Conservation (phyloP, 2,797 vertebrate genomes). For the Chloroceryle amazona region DNA sequence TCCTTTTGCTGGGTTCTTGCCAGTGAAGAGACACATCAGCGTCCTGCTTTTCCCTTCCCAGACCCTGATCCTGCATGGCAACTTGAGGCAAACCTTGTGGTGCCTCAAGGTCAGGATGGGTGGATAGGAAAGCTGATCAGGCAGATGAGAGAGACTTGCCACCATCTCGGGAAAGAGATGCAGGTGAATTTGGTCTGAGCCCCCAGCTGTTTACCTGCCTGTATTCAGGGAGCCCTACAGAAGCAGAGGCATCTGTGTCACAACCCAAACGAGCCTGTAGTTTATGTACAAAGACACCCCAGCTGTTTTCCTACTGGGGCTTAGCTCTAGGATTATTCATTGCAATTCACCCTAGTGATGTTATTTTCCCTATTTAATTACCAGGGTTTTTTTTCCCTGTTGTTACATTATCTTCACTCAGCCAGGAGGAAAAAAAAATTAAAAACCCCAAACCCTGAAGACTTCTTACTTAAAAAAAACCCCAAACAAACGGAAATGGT, state of each 20-base stretch:
- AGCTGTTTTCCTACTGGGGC: slow-evolving; percentile 52
- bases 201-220: neutral
- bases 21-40: neutral
- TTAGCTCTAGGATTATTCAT: slow-evolving; percentile 18
- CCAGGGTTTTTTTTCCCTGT: neutral
- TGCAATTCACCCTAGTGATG: slow-evolving; percentile 3
- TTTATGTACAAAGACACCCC: slow-evolving; percentile 23
- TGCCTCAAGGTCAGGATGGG: neutral
- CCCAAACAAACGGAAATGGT: neutral
- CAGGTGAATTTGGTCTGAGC: neutral
- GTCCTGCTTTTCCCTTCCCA: neutral
- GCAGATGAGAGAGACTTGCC: neutral
- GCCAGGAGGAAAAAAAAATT: neutral
- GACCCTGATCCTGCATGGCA: neutral
- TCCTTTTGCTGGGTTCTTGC: neutral
- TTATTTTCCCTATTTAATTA: slow-evolving; percentile 62
- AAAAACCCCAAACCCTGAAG: neutral
- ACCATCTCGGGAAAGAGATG: neutral
- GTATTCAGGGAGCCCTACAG: neutral
- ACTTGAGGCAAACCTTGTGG: neutral
- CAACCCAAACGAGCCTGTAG: slow-evolving; percentile 20
- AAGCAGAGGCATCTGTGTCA: neutral
- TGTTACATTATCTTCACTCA: slow-evolving; percentile 57
- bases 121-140: neutral
- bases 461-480: neutral